A percentile compares a stretch with the other conserved stretches of the same genome.
Evolutionary conservation across 2,113 vertebrate species (phyloP).

Genomic region (Tragelaphus scriptus): DNA sequence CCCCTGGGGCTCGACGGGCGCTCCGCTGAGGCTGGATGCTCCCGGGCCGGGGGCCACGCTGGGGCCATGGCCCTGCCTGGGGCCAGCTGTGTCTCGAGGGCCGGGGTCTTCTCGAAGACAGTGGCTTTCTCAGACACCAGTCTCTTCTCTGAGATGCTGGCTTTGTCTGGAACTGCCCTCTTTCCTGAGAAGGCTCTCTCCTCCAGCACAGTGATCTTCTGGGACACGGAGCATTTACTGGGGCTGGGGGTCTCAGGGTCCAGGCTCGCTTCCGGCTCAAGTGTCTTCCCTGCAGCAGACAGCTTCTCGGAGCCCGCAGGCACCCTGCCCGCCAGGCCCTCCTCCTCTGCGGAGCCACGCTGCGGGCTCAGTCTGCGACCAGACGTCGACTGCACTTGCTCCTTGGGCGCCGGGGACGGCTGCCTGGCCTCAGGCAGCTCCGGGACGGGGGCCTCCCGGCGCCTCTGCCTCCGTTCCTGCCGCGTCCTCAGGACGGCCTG

Average conservation of each 20-base stretch:
- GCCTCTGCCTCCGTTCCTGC: conserved; percentile 78
- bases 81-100: neutral
- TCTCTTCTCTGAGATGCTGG: neutral
- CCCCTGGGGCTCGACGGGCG: neutral
- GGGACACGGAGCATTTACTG: neutral
- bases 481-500: conserved; percentile 77
- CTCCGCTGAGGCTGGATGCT: conserved; percentile 33
- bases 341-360: neutral
- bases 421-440: neutral
- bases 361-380: neutral
- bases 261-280: neutral
- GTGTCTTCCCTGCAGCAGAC: neutral
- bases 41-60: neutral
- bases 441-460: conserved; percentile 42
- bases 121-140: conserved; percentile 44
- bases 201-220: neutral
- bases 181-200: neutral
- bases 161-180: neutral
- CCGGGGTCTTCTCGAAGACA: neutral
- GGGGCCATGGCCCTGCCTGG: neutral
- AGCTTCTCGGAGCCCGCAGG: neutral
- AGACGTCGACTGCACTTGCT: neutral
- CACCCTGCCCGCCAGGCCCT: neutral
- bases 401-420: neutral
- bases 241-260: fast-evolving